These are phyloP conservation scores for Spea multiplicata DNA, from an alignment of 2,113 vertebrate species.

Conservation along the genomic window DNA sequence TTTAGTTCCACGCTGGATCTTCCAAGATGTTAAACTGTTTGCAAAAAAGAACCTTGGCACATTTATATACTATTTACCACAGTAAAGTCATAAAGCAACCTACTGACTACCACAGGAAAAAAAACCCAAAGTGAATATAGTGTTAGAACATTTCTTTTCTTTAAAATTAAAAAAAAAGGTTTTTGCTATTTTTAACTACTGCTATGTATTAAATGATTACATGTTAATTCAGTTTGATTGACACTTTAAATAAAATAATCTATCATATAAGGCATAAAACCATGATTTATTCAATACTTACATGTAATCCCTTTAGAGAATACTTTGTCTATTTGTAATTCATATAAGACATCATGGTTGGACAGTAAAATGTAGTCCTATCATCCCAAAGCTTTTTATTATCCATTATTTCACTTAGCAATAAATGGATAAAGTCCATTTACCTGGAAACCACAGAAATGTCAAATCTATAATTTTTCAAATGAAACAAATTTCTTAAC, in stretches of 20 bases:
- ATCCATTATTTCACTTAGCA: slow-evolving; percentile 70
- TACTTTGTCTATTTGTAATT: slow-evolving; percentile 52
- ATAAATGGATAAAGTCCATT: slow-evolving; percentile 50
- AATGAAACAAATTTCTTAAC: background rate
- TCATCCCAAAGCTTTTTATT: slow-evolving; percentile 64
- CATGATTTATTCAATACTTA: background rate
- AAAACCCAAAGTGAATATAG: no score
- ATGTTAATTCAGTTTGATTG: no score
- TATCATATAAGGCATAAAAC: background rate
- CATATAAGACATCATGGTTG: slow-evolving; percentile 64
- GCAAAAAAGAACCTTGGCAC: no score
- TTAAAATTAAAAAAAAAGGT: no score
- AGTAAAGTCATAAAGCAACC: no score
- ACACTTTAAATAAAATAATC: background rate
- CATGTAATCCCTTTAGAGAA: background rate
- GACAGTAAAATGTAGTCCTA: slow-evolving; percentile 69
- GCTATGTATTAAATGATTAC: background rate
- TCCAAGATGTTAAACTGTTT: no score
- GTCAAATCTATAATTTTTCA: background rate
- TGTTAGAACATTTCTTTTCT: no score
- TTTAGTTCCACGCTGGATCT: no score
- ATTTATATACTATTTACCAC: no score
- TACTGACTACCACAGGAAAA: no score
- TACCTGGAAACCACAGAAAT: background rate
- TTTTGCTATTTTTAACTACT: no score